Conservation (phyloP, 2,797 vertebrate species). For the Tapera naevia region DNA sequence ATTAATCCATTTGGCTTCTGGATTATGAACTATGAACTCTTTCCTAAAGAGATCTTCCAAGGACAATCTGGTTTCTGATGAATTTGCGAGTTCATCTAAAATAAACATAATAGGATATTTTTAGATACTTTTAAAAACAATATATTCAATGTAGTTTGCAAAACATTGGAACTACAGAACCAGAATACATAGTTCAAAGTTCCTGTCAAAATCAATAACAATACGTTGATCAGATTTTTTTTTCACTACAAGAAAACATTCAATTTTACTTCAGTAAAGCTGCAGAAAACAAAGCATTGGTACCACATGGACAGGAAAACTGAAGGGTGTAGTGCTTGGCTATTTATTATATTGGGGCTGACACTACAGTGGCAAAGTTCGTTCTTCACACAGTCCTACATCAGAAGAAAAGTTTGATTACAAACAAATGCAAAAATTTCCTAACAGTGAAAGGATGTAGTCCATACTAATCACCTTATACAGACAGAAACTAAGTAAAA, state of each 20-base stretch:
- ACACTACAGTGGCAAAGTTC: background rate
- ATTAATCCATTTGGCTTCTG: conserved; percentile 93
- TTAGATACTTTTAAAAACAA: background rate
- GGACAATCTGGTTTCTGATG: conserved; percentile 88
- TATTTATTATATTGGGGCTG: background rate
- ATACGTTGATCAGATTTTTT: background rate
- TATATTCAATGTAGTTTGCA: background rate
- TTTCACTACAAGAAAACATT: background rate
- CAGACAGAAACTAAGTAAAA: background rate
- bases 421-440: background rate
- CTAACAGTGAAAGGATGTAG: background rate
- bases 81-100: conserved; percentile 87
- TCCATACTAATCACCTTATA: background rate
- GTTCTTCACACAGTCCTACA: background rate
- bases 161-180: background rate
- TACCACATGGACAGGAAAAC: background rate
- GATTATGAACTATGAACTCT: conserved; percentile 88
- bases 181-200: background rate
- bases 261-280: background rate
- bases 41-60: conserved; percentile 94
- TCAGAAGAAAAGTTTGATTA: background rate
- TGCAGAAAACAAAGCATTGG: background rate
- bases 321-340: background rate
- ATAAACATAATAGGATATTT: background rate
- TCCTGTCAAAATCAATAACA: background rate